Conservation (phyloP, 2,113 vertebrate genomes). For the Empidonax alnorum region DNA sequence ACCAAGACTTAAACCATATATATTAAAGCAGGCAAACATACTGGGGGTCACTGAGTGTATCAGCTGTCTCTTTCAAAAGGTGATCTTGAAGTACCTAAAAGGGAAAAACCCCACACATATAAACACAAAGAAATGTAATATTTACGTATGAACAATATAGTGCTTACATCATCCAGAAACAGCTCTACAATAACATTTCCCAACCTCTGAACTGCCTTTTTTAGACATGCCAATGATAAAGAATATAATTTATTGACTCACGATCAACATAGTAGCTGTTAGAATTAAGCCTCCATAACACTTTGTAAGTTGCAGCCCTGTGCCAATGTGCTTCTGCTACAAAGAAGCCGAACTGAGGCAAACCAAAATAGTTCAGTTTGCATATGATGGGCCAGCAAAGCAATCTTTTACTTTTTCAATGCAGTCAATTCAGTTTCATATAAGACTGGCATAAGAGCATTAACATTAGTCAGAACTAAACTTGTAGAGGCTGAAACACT, state of each 20-base stretch:
- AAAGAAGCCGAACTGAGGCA: background rate
- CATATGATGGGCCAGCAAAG: background rate
- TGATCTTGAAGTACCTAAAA: conserved; percentile 90
- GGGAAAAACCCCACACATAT: background rate
- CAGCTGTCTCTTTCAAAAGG: conserved; percentile 91
- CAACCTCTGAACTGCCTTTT: background rate
- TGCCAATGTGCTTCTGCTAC: background rate
- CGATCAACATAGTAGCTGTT: background rate
- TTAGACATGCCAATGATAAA: background rate
- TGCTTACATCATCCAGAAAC: background rate
- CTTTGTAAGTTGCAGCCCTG: background rate
- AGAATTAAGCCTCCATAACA: background rate
- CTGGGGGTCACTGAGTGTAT: conserved; percentile 94
- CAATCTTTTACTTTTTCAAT: background rate
- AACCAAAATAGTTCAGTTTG: background rate
- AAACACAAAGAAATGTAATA: background rate
- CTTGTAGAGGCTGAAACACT: background rate
- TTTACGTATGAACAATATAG: background rate
- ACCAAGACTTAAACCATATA: background rate
- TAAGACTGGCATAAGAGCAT: background rate
- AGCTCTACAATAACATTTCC: background rate
- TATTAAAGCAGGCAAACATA: conserved; percentile 65
- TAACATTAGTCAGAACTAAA: background rate
- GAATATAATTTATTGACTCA: background rate
- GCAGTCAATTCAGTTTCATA: background rate